These are phyloP conservation scores for Peromyscus attwateri DNA, from an alignment of 2,797 vertebrate species.

Conservation along the genomic window DNA sequence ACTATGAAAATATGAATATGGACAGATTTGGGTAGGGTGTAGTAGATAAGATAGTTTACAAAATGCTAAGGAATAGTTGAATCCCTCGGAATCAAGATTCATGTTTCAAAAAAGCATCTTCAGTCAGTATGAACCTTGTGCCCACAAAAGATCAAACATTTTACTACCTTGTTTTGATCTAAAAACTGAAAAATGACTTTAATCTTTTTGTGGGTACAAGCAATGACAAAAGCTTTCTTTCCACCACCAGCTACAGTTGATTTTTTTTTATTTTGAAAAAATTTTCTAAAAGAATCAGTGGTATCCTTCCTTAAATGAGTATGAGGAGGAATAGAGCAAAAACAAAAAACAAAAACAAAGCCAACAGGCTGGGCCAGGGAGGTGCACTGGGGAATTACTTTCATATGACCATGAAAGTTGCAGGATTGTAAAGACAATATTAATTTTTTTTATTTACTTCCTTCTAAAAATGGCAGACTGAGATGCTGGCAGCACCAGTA, in stretches of 20 bases:
- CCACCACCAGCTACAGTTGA: not conserved
- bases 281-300: constrained; percentile 39
- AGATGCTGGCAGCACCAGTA: constrained; percentile 34
- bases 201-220: constrained; percentile 47
- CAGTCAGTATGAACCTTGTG: not conserved
- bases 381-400: not conserved
- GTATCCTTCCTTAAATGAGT: constrained; percentile 43
- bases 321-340: not conserved
- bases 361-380: not conserved
- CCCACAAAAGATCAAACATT: constrained; percentile 57
- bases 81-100: constrained; percentile 43
- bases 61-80: constrained; percentile 48
- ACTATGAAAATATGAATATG: constrained; percentile 36
- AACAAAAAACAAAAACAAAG: not conserved
- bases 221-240: constrained; percentile 31
- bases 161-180: constrained; percentile 36
- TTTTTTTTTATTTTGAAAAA: constrained; percentile 41
- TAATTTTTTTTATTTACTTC: constrained; percentile 70
- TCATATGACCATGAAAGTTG: constrained; percentile 34
- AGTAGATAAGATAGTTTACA: constrained; percentile 51
- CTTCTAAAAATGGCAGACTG: constrained; percentile 46
- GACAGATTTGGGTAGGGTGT: constrained; percentile 33
- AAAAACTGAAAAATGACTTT: constrained; percentile 60
- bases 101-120: constrained; percentile 55
- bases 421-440: constrained; percentile 29